Evolutionary conservation across 2,797 vertebrate genomes (phyloP).

Genomic region (Scolopax bukidnonensis): DNA sequence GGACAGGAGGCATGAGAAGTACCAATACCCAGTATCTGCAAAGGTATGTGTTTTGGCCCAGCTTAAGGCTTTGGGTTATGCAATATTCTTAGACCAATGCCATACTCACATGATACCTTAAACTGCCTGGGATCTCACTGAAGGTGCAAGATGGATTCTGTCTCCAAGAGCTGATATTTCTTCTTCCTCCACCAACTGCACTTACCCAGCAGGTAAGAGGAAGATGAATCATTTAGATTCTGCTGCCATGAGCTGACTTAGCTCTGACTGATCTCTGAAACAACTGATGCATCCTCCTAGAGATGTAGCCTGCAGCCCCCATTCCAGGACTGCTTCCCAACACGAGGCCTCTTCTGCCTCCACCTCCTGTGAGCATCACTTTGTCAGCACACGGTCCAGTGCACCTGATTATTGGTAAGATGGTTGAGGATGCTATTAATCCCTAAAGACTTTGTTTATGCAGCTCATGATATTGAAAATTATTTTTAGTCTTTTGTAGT

Average conservation of each 20-base stretch:
- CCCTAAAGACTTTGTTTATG: background rate
- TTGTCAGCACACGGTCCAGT: background rate
- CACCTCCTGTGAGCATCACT: background rate
- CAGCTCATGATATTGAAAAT: background rate
- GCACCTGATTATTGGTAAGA: background rate
- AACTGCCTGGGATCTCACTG: background rate
- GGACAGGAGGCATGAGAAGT: background rate
- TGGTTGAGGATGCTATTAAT: background rate
- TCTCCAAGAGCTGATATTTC: background rate
- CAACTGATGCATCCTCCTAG: background rate
- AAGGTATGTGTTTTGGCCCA: background rate
- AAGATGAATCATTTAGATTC: constrained; percentile 31
- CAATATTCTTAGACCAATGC: background rate
- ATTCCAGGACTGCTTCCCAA: background rate
- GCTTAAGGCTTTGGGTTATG: background rate
- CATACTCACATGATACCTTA: background rate
- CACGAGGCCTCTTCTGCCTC: background rate
- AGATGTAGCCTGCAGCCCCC: background rate
- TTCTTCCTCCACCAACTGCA: background rate
- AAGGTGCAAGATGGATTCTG: background rate
- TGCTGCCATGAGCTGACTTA: background rate
- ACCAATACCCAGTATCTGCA: background rate
- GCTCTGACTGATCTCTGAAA: constrained; percentile 13
- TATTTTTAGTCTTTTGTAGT: background rate
- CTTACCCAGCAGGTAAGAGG: background rate